A percentile compares a stretch with the other conserved stretches of the same genome.
phyloP scores from a whole-genome alignment of 2,113 vertebrate genomes.

The Anas platyrhynchos region DNA sequence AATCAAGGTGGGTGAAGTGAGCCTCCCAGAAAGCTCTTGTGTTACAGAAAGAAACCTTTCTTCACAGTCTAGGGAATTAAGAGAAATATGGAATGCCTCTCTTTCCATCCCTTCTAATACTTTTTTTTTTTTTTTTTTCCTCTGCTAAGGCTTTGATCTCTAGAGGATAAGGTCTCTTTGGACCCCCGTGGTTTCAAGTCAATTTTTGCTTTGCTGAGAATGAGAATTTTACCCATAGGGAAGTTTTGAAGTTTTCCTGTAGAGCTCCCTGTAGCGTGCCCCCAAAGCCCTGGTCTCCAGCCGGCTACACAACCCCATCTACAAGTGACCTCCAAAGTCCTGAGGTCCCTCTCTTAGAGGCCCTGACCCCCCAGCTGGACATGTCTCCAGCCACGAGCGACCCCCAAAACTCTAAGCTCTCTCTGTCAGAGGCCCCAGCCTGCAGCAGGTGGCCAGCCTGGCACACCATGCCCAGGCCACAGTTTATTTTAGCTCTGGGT shows the following conservation, averaged over 20 bases:
- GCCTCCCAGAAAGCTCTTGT: not conserved
- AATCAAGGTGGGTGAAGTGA: not conserved
- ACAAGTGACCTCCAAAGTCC: not conserved
- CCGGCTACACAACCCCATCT: not conserved
- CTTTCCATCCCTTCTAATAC: not conserved
- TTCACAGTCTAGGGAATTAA: not conserved
- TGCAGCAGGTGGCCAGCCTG: fast-evolving
- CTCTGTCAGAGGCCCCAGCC: not conserved
- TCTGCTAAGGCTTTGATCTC: not conserved
- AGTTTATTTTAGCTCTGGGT: not conserved
- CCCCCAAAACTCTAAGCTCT: not conserved
- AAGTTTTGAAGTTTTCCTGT: not conserved
- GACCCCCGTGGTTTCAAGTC: not conserved
- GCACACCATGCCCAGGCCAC: fast-evolving
- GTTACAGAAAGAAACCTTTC: not conserved
- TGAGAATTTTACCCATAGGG: not conserved
- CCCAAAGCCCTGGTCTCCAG: not conserved
- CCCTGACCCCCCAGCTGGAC: no score
- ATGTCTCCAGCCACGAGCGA: not conserved
- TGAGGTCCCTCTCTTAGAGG: not conserved
- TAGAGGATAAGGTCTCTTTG: fast-evolving
- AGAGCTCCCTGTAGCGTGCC: not conserved
- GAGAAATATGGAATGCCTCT: not conserved
- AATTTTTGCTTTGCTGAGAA: not conserved
- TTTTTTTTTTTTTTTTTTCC: not conserved